Percentiles rank a stretch among this genome's conserved stretches.
These are phyloP conservation scores for Epizoanthus ramosus DNA, from an alignment of 92 coral and sea anemone species.

Conservation along the genomic window DNA sequence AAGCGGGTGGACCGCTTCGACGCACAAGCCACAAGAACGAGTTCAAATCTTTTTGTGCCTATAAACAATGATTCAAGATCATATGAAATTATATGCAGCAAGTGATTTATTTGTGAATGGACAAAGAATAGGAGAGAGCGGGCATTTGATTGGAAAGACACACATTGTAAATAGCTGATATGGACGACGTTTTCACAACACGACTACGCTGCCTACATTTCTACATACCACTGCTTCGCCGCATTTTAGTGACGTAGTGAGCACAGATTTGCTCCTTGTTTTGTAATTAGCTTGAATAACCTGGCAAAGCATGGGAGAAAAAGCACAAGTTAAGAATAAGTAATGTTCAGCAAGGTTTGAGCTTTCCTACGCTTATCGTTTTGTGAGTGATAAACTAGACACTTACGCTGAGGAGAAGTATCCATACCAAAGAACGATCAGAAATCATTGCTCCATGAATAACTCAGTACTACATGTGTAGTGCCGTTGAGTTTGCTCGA, in stretches of 20 bases:
- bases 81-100: slow-evolving; percentile 56
- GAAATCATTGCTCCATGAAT: slow-evolving; percentile 39
- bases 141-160: slow-evolving; percentile 65
- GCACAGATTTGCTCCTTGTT: slow-evolving; percentile 26
- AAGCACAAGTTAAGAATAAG: background rate
- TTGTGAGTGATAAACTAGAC: background rate
- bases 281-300: slow-evolving; percentile 31
- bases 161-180: slow-evolving; percentile 26
- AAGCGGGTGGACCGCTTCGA: slow-evolving; percentile 84
- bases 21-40: slow-evolving; percentile 91
- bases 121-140: slow-evolving; percentile 51
- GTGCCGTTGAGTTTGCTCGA: slow-evolving; percentile 16
- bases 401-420: slow-evolving; percentile 27
- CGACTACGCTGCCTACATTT: background rate
- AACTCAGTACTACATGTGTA: background rate
- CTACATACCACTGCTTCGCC: slow-evolving; percentile 40
- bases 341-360: background rate
- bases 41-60: slow-evolving; percentile 81
- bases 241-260: slow-evolving; percentile 26
- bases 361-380: slow-evolving; percentile 22
- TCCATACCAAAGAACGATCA: slow-evolving; percentile 30
- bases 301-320: slow-evolving; percentile 18
- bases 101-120: slow-evolving; percentile 58
- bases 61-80: slow-evolving; percentile 57
- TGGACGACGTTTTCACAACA: background rate